Base-by-base conservation (phyloP, 23 tunicate genomes). In the Ascidia mentula region DNA sequence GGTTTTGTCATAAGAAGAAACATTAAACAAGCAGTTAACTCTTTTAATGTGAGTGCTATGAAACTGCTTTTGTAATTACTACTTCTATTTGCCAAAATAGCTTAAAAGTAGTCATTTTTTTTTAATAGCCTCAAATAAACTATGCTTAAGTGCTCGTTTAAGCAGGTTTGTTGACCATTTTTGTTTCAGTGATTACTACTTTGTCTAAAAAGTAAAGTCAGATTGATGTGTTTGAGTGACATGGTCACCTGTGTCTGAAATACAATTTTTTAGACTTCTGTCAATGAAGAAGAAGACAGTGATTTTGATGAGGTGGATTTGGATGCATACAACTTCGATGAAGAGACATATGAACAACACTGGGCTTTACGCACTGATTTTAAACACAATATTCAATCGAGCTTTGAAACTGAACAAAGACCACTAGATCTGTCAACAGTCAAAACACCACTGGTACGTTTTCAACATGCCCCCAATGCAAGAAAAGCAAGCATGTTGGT, bases 281-380 rank as follows among this genome's bases (percentile, higher is more conserved):
- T n/a, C n/a, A n/a, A n/a, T n/a, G n/a, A n/a, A n/a, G 1, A 20
- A 28, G 65, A 53, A 9, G 65, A 53, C 65, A 53, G 65, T 53
- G 89, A 85, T 42, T 85, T 85, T 78, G 88, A 89, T 69, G 95
- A 89, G 38, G 73, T 89, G 40, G 95, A 89, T 79, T 69, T 89
- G 38, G 36, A 59, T 61, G 84, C 81, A 40, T 79, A 83, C 37
- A 80, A 84, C 37, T 89, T 89, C 37, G 88, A 89, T 79, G 95
- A 89, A 89, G 45, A 79, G 13, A 36, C 45, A n/a, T 89, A 61
- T 40, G 88, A 89, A 22, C 80, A 79, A 42, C 88, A 79, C 36
- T 89, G 95, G 95, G 95, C 95, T 46, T 45, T 77, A 61, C 72
- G 46, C 59, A 86, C 82, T n/a, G 65, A 53, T 53, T 53, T 53